Evolutionary conservation across 2,888 invertebrate species (phyloP).

Genomic region (Cryptus viduatorius): DNA sequence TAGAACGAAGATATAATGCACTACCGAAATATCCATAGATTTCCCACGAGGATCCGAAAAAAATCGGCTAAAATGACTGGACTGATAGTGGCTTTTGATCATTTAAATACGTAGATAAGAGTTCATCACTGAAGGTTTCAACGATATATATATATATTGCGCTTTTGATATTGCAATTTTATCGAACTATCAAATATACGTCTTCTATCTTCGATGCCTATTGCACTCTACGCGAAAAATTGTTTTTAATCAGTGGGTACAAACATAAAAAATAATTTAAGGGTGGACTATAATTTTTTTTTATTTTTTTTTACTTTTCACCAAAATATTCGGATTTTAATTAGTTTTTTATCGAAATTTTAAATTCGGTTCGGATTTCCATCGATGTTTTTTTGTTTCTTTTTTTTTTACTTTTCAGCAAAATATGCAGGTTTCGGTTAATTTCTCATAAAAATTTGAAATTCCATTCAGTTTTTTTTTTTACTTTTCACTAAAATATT

Average conservation of each 20-base stretch:
- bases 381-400: background rate
- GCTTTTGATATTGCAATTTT: slow-evolving; percentile 3
- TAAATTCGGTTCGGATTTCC: background rate
- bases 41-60: slow-evolving; percentile 17
- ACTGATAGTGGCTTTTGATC: slow-evolving; percentile 42
- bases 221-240: background rate
- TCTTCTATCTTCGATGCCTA: slow-evolving; percentile 2
- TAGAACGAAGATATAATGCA: slow-evolving; percentile 19
- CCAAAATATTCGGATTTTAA: no score
- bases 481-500: background rate
- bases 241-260: background rate
- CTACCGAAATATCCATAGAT: slow-evolving; percentile 12
- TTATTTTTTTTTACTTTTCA: no score
- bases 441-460: no score
- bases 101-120: slow-evolving; percentile 34
- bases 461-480: background rate
- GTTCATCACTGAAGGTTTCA: background rate
- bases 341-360: no score
- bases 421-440: background rate
- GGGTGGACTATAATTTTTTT: background rate
- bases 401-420: background rate
- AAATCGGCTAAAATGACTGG: slow-evolving; percentile 28
- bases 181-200: background rate
- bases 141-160: background rate
- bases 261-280: background rate